Base-by-base conservation (phyloP, 2,797 vertebrate species). In the Hippopotamyrus pictus region DNA sequence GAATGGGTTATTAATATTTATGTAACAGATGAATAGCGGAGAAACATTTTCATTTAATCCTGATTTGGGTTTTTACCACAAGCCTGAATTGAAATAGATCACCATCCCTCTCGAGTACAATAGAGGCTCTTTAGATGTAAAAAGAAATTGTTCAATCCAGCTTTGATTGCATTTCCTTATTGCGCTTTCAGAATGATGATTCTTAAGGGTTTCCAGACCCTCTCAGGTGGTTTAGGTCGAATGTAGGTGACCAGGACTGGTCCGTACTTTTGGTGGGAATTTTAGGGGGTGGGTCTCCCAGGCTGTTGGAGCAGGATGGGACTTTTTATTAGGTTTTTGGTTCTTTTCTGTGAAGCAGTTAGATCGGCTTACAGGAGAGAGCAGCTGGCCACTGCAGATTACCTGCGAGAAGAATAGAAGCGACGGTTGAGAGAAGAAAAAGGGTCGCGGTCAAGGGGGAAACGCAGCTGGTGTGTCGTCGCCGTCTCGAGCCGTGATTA, bases 1-100 rank as follows among this genome's bases (percentile, higher is more conserved):
- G 73, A 59, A 25, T 59, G 37, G 51, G 76, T 84, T 89, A 89
- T 83, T 59, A 84, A 89, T 83, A 89, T 83, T 89, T 83, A 83
- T 83, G 51, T 54, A 76, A 79, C 69, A 33, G 41, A 76, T 73
- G 25, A 57, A n/a, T 14, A 87, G 85, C 14, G 41, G 53, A 87
- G 50, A 87, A 87, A 57, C 85, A 88, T 54, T 29, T 57, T 87
- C 50, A 82, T 88, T 57, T 82, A 82, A 88, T 37, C 76, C 50
- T 88, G 69, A 51, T 82, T 88, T 88, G 48, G 50, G 53, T 79
- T 82, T 88, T 46, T 57, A 57, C 22, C 73, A 41, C 19, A 57
- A 41, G 50, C 76, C 69, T 88, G 88, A 50, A 54, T 82, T 54
- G 69, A 51, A 82, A 88, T 88, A 22, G 69, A 87, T 87, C 85